A percentile compares a stretch with the other conserved stretches of the same genome.
phyloP scores from a whole-genome alignment of 2,797 vertebrate species.

The Bovichtus diacanthus region DNA sequence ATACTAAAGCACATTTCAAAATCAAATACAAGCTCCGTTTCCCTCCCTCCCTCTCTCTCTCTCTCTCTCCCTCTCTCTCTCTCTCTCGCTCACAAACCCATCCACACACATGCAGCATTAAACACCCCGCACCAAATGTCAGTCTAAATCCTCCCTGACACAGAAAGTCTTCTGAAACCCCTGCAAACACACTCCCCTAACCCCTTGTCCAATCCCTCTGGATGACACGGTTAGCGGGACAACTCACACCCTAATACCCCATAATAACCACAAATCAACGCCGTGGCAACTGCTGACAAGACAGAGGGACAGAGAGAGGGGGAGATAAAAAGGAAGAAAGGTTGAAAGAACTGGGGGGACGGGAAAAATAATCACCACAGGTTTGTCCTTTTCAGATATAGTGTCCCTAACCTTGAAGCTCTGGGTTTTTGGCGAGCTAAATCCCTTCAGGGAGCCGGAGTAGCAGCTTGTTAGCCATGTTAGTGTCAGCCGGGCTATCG shows the following conservation, averaged over 20 bases:
- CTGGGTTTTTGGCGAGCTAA: not conserved
- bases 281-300: constrained; percentile 65
- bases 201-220: constrained; percentile 66
- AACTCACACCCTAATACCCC: constrained; percentile 65
- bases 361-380: constrained; percentile 37
- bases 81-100: not conserved
- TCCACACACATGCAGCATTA: constrained; percentile 28
- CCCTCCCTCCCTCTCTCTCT: not conserved
- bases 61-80: not conserved
- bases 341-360: constrained; percentile 44
- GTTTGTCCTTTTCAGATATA: constrained; percentile 34
- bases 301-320: constrained; percentile 40
- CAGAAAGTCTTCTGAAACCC: constrained; percentile 56
- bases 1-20: constrained; percentile 32
- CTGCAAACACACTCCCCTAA: constrained; percentile 62
- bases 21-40: constrained; percentile 12
- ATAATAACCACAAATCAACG: constrained; percentile 68
- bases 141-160: constrained; percentile 68
- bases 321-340: constrained; percentile 45
- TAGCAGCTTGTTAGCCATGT: constrained; percentile 8
- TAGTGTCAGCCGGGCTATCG: not conserved
- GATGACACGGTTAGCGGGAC: constrained; percentile 66
- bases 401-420: constrained; percentile 29
- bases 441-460: constrained; percentile 13
- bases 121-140: constrained; percentile 55